Evolutionary conservation across 2,888 invertebrate genomes (phyloP).

Genomic region (Diploptera punctata): DNA sequence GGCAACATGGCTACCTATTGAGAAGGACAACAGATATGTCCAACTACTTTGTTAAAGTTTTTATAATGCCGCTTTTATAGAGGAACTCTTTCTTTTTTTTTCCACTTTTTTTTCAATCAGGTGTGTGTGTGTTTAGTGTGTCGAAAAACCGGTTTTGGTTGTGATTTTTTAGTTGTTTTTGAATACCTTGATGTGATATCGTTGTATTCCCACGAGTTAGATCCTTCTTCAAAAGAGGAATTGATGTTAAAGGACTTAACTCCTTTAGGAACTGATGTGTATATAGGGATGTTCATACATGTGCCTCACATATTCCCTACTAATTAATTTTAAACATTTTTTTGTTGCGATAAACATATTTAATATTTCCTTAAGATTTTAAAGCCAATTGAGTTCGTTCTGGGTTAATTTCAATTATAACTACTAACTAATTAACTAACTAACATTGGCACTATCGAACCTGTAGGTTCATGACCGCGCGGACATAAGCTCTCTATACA

Average conservation of each 20-base stretch:
- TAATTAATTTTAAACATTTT: too few relatives aligned
- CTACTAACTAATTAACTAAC: too few relatives aligned
- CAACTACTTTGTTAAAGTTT: constrained; percentile 28
- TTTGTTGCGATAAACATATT: too few relatives aligned
- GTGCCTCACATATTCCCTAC: too few relatives aligned
- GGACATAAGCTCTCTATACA: too few relatives aligned
- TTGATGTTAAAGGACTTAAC: neutral
- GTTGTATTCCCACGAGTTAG: constrained; percentile 17
- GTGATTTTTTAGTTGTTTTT: constrained; percentile 11
- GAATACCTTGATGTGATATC: constrained; percentile 19
- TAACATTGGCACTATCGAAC: too few relatives aligned
- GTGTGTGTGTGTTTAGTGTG: constrained; percentile 20
- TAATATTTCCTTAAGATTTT: too few relatives aligned
- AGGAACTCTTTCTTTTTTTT: neutral
- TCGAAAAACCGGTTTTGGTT: constrained; percentile 18
- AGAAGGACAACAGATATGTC: constrained; percentile 27
- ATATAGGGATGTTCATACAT: too few relatives aligned
- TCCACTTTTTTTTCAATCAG: constrained; percentile 16
- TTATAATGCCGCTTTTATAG: constrained; percentile 7
- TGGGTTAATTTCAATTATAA: too few relatives aligned
- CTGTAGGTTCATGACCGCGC: too few relatives aligned
- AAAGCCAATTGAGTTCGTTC: too few relatives aligned
- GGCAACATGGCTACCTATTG: constrained; percentile 25
- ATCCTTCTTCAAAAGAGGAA: neutral
- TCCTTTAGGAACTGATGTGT: too few relatives aligned